Conservation (phyloP, 2,797 vertebrate genomes). For the Tenualosa thibaudeaui region DNA sequence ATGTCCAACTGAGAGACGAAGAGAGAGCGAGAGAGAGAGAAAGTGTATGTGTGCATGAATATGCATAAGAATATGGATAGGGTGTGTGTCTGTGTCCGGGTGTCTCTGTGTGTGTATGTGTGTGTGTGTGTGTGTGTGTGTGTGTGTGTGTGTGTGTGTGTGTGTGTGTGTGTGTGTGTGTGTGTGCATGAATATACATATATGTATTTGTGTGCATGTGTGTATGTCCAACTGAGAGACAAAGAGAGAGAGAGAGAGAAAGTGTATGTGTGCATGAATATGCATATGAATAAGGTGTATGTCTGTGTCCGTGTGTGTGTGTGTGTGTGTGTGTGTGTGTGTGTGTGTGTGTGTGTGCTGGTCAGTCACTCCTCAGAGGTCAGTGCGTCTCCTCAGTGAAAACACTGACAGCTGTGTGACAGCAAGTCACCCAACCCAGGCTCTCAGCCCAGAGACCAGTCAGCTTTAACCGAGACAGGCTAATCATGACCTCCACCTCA, state of each 20-base stretch:
- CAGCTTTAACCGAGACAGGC: neutral
- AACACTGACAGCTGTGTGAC: constrained; percentile 15
- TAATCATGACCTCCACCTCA: neutral
- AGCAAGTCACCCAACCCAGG: neutral
- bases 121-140: neutral
- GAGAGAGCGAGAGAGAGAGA: neutral
- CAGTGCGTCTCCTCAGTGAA: neutral
- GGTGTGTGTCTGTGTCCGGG: too few relatives aligned
- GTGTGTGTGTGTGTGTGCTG: neutral
- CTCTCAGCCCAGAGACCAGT: neutral
- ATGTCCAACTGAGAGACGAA: neutral
- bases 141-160: neutral
- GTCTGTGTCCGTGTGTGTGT: neutral
- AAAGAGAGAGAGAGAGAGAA: too few relatives aligned
- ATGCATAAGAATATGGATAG: neutral
- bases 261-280: too few relatives aligned
- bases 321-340: neutral
- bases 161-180: too few relatives aligned
- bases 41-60: neutral
- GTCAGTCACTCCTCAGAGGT: neutral
- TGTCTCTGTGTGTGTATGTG: neutral
- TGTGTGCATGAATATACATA: neutral
- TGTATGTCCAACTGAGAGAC: neutral
- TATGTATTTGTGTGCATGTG: neutral
- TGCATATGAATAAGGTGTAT: too few relatives aligned